A percentile compares a stretch with the other conserved stretches of the same genome.
phyloP scores from a whole-genome alignment of 2,797 vertebrate genomes.

The Astyanax mexicanus region DNA sequence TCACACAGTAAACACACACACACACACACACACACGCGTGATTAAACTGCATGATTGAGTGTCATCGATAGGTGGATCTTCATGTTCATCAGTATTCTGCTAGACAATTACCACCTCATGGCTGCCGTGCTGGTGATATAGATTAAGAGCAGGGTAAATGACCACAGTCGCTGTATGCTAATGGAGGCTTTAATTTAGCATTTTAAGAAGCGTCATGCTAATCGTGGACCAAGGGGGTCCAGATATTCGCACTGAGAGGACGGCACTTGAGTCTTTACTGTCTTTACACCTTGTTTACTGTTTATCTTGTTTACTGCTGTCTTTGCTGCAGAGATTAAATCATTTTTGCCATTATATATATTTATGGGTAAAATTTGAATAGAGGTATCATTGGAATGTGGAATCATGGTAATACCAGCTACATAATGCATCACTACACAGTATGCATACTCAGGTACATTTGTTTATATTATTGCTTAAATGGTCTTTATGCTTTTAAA shows the following conservation, averaged over 20 bases:
- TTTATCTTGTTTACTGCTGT: too few relatives aligned
- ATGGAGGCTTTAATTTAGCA: conserved; percentile 30
- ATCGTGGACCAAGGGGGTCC: conserved; percentile 15
- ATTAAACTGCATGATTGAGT: conserved; percentile 30
- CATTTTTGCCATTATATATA: too few relatives aligned
- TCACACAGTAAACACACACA: background rate
- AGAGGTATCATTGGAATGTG: too few relatives aligned
- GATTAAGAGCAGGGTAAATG: conserved; percentile 33
- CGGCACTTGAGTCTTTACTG: background rate
- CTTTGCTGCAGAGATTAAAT: conserved; percentile 1
- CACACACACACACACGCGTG: conserved; percentile 2
- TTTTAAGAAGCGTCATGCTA: conserved; percentile 22
- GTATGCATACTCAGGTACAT: too few relatives aligned
- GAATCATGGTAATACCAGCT: too few relatives aligned
- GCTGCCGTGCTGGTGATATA: conserved; percentile 36
- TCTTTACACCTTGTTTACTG: too few relatives aligned
- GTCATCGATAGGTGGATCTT: conserved; percentile 37
- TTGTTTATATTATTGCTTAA: too few relatives aligned
- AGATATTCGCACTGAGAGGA: background rate
- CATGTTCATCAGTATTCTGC: conserved; percentile 31
- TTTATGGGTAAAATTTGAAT: too few relatives aligned
- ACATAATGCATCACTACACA: too few relatives aligned
- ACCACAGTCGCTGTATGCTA: conserved; percentile 37
- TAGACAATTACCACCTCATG: conserved; percentile 33
- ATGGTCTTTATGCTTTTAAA: too few relatives aligned